Percentiles rank a stretch among this genome's conserved stretches.
Evolutionary conservation across 2,888 invertebrate species (phyloP).

Genomic region (Noctuana brunneofusca): DNA sequence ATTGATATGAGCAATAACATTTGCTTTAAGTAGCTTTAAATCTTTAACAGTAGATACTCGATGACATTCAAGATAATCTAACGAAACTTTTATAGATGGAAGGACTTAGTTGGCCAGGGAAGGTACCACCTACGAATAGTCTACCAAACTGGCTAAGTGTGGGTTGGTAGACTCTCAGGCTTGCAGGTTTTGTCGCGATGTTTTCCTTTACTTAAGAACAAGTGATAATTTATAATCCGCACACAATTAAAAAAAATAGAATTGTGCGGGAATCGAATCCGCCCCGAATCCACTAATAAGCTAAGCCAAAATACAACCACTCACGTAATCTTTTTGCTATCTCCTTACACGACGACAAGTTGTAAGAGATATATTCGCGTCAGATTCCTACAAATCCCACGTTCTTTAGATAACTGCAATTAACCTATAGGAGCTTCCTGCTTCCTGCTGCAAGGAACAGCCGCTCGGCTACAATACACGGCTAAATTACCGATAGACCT

Average conservation of each 20-base stretch:
- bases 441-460: conserved; percentile 37
- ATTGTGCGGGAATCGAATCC: too few species aligned
- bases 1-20: neutral
- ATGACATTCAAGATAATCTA: neutral
- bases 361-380: neutral
- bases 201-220: too few species aligned
- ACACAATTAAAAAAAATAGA: too few species aligned
- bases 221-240: too few species aligned
- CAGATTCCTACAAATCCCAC: conserved; percentile 24
- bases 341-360: neutral
- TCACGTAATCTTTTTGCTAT: too few species aligned
- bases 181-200: too few species aligned
- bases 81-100: neutral
- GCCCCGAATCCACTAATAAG: too few species aligned
- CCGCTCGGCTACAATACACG: conserved; percentile 39
- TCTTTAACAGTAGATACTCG: neutral
- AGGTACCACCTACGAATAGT: too few species aligned
- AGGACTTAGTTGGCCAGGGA: too few species aligned
- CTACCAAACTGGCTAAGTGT: too few species aligned
- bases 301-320: too few species aligned
- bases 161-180: too few species aligned
- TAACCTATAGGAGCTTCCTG: conserved; percentile 37
- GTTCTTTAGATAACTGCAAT: conserved; percentile 36
- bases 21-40: neutral
- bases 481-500: conserved; percentile 42